phyloP scores from a whole-genome alignment of 2,797 vertebrate species.

The Threskiornis aethiopicus region DNA sequence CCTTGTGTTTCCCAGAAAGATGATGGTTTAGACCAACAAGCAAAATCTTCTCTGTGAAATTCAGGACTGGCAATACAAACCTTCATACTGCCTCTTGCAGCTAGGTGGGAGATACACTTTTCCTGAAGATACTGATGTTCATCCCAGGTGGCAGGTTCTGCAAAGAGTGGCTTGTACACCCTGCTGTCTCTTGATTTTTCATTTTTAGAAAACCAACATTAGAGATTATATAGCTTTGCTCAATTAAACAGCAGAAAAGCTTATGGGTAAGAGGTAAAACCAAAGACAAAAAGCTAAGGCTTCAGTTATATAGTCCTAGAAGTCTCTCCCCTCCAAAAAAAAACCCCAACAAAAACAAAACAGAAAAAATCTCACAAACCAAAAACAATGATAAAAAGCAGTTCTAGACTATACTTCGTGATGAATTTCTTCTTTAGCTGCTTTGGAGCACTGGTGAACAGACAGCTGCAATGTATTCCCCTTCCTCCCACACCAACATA shows the following conservation, averaged over 20 bases:
- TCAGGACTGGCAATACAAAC: neutral
- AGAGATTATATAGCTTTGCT: neutral
- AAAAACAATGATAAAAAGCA: neutral
- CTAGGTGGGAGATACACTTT: neutral
- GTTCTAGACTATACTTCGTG: neutral
- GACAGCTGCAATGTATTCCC: neutral
- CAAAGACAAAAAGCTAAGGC: neutral
- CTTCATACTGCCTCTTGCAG: neutral
- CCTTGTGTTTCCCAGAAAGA: neutral
- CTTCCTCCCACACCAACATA: too few species aligned
- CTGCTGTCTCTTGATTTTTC: neutral
- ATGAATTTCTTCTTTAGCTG: neutral
- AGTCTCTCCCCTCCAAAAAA: neutral
- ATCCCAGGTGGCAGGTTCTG: neutral
- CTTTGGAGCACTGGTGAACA: neutral
- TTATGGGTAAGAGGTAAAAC: neutral
- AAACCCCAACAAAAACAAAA: neutral
- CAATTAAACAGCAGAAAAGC: neutral
- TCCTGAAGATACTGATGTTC: neutral
- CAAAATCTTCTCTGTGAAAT: neutral
- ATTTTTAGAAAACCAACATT: neutral
- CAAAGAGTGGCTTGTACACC: neutral
- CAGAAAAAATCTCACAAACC: fast-evolving
- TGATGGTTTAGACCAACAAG: neutral
- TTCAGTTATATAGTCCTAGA: neutral